Evolutionary conservation across 2,797 vertebrate species (phyloP).

Genomic region (Galago senegalensis): DNA sequence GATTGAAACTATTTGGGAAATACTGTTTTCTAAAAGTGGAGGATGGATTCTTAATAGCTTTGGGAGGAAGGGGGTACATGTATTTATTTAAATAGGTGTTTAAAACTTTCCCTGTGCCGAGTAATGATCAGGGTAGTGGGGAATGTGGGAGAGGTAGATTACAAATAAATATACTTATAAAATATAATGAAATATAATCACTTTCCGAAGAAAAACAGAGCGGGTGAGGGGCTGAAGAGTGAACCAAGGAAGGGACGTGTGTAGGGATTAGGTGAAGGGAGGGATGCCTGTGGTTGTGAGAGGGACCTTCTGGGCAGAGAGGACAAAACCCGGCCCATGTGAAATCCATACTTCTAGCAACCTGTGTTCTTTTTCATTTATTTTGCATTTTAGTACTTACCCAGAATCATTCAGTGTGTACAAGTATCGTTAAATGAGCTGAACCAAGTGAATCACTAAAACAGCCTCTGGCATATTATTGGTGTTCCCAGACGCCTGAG

Average conservation of each 20-base stretch:
- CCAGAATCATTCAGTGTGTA: background rate
- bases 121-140: background rate
- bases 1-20: background rate
- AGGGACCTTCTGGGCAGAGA: background rate
- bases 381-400: background rate
- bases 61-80: background rate
- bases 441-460: background rate
- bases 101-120: background rate
- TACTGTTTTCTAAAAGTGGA: slow-evolving; percentile 10
- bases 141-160: no score
- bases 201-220: background rate
- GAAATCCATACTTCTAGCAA: background rate
- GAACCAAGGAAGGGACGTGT: background rate
- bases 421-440: background rate
- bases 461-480: background rate
- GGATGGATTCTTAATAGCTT: background rate
- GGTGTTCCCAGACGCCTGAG: background rate
- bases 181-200: background rate
- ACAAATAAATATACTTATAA: background rate
- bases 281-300: background rate
- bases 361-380: background rate
- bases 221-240: background rate
- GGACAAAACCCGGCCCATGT: rapidly evolving
- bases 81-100: background rate
- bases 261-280: background rate